phyloP scores from a whole-genome alignment of 2,888 invertebrate genomes.

The Margaritifera margaritifera region DNA sequence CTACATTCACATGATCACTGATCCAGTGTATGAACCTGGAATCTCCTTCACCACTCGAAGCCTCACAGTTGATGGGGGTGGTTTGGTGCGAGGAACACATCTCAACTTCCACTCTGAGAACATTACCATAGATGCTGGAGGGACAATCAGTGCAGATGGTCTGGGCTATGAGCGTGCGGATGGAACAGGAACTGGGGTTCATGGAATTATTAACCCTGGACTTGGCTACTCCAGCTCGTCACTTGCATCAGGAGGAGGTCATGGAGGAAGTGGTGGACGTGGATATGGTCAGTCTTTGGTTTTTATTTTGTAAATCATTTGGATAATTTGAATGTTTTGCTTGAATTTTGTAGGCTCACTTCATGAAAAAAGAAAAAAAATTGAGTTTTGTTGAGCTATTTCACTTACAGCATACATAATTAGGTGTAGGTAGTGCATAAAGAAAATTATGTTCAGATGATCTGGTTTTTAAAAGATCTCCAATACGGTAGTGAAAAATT shows the following conservation, averaged over 20 bases:
- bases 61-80: constrained; percentile 58
- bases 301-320: background rate
- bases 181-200: constrained; percentile 22
- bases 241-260: constrained; percentile 51
- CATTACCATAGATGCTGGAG: constrained; percentile 57
- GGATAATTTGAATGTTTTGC: background rate
- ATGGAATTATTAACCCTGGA: constrained; percentile 55
- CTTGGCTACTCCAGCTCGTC: constrained; percentile 31
- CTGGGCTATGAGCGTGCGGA: constrained; percentile 49
- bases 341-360: no score
- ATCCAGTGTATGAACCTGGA: constrained; percentile 48
- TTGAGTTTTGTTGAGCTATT: no score
- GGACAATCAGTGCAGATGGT: constrained; percentile 49
- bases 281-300: constrained; percentile 35
- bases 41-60: constrained; percentile 43
- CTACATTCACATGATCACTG: constrained; percentile 55
- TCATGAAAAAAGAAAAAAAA: no score
- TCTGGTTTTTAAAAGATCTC: no score
- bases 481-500: no score
- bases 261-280: constrained; percentile 59
- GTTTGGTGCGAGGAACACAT: constrained; percentile 53
- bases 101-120: constrained; percentile 50
- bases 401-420: no score
- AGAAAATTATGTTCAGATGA: no score
- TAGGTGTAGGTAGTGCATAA: no score